Evolutionary conservation across 2,888 invertebrate species (phyloP).

Genomic region (Ennomos quercinarius): DNA sequence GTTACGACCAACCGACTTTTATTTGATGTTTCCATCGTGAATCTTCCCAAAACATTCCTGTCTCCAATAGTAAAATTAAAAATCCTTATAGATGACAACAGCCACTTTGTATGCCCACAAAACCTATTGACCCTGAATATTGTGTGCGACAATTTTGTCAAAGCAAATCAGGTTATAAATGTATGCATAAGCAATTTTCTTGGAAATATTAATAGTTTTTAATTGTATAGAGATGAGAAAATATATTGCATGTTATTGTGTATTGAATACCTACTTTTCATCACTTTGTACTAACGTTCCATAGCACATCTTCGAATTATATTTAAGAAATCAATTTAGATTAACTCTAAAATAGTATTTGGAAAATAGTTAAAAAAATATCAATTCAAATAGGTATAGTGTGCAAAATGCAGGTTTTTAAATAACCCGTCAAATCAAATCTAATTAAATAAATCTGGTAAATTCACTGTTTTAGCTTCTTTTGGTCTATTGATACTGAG

Average conservation of each 20-base stretch:
- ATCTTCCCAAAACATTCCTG: constrained; percentile 23
- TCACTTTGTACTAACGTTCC: constrained; percentile 52
- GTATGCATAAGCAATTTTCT: not conserved
- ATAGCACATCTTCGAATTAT: constrained; percentile 43
- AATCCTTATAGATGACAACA: constrained; percentile 5
- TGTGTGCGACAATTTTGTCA: not conserved
- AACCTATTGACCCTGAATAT: constrained; percentile 5
- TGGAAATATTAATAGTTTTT: not conserved
- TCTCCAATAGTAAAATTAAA: constrained; percentile 4
- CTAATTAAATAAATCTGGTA: constrained; percentile 50
- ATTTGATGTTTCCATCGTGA: constrained; percentile 10
- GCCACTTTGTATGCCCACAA: constrained; percentile 11
- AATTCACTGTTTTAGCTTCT: constrained; percentile 62
- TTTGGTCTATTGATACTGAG: constrained; percentile 58
- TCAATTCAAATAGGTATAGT: constrained; percentile 47
- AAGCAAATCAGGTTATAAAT: no score
- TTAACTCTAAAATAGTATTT: constrained; percentile 52
- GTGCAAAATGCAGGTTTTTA: constrained; percentile 49
- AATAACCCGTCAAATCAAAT: constrained; percentile 58
- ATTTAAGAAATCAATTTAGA: constrained; percentile 61
- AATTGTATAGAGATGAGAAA: constrained; percentile 1
- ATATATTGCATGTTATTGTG: not conserved
- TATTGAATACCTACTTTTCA: constrained; percentile 47
- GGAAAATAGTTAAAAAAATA: constrained; percentile 51
- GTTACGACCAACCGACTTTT: constrained; percentile 9